These are phyloP conservation scores for Erythrolamprus reginae DNA, from an alignment of 2,113 vertebrate genomes.

Conservation along the genomic window DNA sequence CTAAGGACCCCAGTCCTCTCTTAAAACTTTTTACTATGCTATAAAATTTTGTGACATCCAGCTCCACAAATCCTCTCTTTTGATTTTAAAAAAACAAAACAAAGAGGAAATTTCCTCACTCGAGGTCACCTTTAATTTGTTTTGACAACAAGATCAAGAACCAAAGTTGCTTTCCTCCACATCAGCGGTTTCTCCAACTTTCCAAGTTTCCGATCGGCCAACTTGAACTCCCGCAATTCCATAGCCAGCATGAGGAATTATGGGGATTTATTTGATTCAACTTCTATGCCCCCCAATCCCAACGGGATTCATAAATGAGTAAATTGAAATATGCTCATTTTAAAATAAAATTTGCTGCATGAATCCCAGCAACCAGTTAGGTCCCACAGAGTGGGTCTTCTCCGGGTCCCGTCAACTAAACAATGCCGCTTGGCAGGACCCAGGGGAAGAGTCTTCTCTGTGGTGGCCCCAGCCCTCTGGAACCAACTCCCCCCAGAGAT, in stretches of 20 bases:
- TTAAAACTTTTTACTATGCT: neutral
- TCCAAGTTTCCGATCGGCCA: neutral
- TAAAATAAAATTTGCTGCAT: too few species aligned
- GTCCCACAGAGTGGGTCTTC: too few species aligned
- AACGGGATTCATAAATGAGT: too few species aligned
- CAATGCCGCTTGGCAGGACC: too few species aligned
- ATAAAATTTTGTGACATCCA: neutral
- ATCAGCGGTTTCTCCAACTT: neutral
- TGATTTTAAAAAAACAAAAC: neutral
- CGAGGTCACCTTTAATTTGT: neutral
- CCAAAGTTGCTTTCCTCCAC: neutral
- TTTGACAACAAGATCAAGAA: neutral
- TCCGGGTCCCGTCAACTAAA: too few species aligned
- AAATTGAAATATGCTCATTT: neutral
- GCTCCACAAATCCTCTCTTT: neutral
- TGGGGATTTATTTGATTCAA: too few species aligned
- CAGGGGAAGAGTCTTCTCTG: too few species aligned
- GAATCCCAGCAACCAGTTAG: too few species aligned
- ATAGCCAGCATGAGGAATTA: neutral
- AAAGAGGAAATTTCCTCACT: neutral
- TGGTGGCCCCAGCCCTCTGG: too few species aligned
- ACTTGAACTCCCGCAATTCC: neutral
- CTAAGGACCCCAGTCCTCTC: neutral
- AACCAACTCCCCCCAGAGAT: too few species aligned
- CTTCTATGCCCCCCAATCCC: too few species aligned